A percentile compares a stretch with the other conserved stretches of the same genome.
Evolutionary conservation across 2,888 invertebrate species (phyloP).

Genomic region (Xanthia togata): DNA sequence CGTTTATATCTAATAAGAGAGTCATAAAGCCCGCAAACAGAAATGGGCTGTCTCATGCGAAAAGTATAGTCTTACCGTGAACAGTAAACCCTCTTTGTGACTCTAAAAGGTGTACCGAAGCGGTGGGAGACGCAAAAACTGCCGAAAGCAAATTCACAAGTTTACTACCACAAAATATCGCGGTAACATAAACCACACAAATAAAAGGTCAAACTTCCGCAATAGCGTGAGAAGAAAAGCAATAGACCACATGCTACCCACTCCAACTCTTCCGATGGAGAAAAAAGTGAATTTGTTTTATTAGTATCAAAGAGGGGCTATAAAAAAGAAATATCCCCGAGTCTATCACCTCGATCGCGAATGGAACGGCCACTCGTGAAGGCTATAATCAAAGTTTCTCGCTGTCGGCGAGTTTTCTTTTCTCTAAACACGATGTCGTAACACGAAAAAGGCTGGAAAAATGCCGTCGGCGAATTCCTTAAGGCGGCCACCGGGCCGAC

Average conservation of each 20-base stretch:
- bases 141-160: constrained; percentile 75
- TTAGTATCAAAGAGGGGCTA: constrained; percentile 88
- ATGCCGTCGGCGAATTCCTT: constrained; percentile 85
- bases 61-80: constrained; percentile 79
- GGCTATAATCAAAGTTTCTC: constrained; percentile 90
- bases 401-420: constrained; percentile 88
- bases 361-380: constrained; percentile 87
- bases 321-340: constrained; percentile 88
- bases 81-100: constrained; percentile 77
- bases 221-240: constrained; percentile 77
- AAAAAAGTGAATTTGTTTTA: constrained; percentile 89
- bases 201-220: constrained; percentile 84
- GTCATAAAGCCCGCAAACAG: constrained; percentile 79
- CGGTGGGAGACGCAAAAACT: constrained; percentile 70
- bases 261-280: constrained; percentile 79
- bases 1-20: constrained; percentile 80
- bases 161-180: constrained; percentile 73
- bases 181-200: constrained; percentile 73
- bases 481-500: constrained; percentile 75
- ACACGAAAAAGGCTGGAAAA: constrained; percentile 89
- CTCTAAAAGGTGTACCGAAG: constrained; percentile 74
- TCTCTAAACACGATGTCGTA: constrained; percentile 89
- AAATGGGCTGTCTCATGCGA: constrained; percentile 77
- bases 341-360: constrained; percentile 88
- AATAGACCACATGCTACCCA: constrained; percentile 84